phyloP scores from a whole-genome alignment of 2,888 invertebrate species.

The Dryobotodes eremita region DNA sequence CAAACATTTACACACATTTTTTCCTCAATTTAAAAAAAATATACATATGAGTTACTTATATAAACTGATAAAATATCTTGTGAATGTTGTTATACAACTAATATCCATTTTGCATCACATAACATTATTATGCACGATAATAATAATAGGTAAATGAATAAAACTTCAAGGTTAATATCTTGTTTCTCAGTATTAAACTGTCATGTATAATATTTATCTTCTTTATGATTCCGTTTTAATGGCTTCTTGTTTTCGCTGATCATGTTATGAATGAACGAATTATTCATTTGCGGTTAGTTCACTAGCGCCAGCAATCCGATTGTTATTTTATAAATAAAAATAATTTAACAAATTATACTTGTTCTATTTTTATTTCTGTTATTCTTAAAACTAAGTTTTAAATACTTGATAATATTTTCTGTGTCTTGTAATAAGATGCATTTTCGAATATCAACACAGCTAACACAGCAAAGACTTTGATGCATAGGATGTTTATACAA shows the following conservation, averaged over 20 bases:
- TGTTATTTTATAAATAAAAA: slow-evolving; percentile 35
- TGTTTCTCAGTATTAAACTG: slow-evolving; percentile 15
- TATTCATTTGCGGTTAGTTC: slow-evolving; percentile 42
- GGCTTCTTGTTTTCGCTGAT: slow-evolving; percentile 32
- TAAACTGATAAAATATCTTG: slow-evolving; percentile 1
- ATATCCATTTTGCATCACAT: slow-evolving; percentile 15
- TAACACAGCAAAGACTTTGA: neutral
- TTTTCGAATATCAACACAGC: neutral
- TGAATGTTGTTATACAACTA: slow-evolving; percentile 12
- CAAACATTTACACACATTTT: neutral
- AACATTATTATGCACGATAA: neutral
- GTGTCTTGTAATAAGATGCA: neutral
- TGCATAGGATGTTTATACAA: neutral
- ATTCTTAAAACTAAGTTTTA: slow-evolving; percentile 14
- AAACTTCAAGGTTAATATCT: slow-evolving; percentile 34
- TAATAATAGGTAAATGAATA: slow-evolving; percentile 6
- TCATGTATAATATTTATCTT: neutral
- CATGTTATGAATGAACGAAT: slow-evolving; percentile 42
- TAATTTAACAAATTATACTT: slow-evolving; percentile 28
- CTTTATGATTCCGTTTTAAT: slow-evolving; percentile 17
- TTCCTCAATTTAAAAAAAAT: neutral
- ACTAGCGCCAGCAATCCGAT: slow-evolving; percentile 3
- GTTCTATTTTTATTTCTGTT: neutral
- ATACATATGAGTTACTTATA: neutral
- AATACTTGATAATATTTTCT: neutral